Percentiles rank a stretch among this genome's conserved stretches.
phyloP scores from a whole-genome alignment of 2,113 vertebrate species.

The Albula goreensis region DNA sequence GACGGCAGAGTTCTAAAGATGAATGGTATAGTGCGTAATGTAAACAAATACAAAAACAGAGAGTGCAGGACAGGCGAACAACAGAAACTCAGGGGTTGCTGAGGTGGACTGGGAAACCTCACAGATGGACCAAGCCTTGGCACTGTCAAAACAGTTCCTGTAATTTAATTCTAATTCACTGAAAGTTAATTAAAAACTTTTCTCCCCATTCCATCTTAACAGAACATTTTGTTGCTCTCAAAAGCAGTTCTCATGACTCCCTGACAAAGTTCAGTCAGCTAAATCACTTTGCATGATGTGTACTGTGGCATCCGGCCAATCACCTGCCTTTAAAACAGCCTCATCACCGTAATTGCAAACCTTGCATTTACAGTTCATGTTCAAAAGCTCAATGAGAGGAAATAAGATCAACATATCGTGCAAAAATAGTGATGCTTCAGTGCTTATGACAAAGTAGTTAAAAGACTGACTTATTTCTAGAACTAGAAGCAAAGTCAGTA shows the following conservation, averaged over 20 bases:
- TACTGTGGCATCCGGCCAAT: neutral
- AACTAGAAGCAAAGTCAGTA: too few species aligned
- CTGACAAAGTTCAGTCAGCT: neutral
- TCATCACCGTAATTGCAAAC: neutral
- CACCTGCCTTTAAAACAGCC: neutral
- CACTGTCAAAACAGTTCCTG: neutral
- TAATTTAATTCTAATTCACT: neutral
- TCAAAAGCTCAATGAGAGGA: neutral
- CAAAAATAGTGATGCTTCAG: too few species aligned
- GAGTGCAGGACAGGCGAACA: too few species aligned
- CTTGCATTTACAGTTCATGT: neutral
- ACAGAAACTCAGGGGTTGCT: too few species aligned
- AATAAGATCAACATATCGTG: too few species aligned
- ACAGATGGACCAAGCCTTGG: neutral
- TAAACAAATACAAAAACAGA: too few species aligned
- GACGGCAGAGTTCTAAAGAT: too few species aligned
- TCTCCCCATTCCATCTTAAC: neutral
- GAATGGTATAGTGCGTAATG: too few species aligned
- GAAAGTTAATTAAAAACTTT: neutral
- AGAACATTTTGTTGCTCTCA: slow-evolving; percentile 2
- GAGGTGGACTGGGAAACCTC: too few species aligned
- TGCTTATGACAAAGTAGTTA: too few species aligned
- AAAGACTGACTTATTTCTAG: too few species aligned
- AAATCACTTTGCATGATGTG: neutral
- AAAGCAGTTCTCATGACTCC: neutral